Conservation (phyloP, 2,797 vertebrate genomes). For the Muraenolepis orangiensis region DNA sequence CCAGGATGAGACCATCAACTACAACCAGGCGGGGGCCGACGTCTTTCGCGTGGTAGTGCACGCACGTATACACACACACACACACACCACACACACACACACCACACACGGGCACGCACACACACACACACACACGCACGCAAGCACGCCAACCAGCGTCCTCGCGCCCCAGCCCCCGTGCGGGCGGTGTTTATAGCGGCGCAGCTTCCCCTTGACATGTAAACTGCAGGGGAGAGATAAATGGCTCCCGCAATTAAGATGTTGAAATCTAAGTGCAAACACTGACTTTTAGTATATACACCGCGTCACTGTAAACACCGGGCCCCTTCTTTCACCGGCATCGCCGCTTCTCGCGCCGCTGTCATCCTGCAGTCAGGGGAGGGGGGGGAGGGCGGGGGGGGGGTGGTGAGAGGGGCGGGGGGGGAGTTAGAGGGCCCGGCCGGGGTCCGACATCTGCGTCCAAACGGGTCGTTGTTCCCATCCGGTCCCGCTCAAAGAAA, state of each 20-base stretch:
- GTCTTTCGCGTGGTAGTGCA: slow-evolving; percentile 39
- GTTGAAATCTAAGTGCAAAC: slow-evolving; percentile 65
- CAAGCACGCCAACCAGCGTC: slow-evolving; percentile 51
- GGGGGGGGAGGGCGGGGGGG: slow-evolving; percentile 30
- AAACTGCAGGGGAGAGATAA: slow-evolving; percentile 59
- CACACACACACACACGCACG: background rate
- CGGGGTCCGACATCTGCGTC: background rate
- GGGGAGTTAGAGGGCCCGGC: slow-evolving; percentile 26
- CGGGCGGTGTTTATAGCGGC: slow-evolving; percentile 55
- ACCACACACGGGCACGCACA: slow-evolving; percentile 37
- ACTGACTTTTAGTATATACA: slow-evolving; percentile 53
- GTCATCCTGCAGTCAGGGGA: too few relatives aligned
- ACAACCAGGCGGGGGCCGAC: slow-evolving; percentile 35
- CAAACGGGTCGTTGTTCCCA: background rate
- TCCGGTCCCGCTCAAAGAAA: background rate
- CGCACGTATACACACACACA: too few relatives aligned
- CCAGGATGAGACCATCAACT: slow-evolving; percentile 45
- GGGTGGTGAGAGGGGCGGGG: slow-evolving; percentile 32
- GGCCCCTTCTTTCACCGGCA: slow-evolving; percentile 27
- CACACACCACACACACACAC: too few relatives aligned
- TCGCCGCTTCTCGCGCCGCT: slow-evolving; percentile 24
- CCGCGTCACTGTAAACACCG: slow-evolving; percentile 57
- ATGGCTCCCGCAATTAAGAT: slow-evolving; percentile 65
- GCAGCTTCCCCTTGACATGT: slow-evolving; percentile 55
- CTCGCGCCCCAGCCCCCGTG: too few relatives aligned